A percentile compares a stretch with the other conserved stretches of the same genome.
Conservation (phyloP, 2,113 vertebrate species). For the Trachemys scripta region DNA sequence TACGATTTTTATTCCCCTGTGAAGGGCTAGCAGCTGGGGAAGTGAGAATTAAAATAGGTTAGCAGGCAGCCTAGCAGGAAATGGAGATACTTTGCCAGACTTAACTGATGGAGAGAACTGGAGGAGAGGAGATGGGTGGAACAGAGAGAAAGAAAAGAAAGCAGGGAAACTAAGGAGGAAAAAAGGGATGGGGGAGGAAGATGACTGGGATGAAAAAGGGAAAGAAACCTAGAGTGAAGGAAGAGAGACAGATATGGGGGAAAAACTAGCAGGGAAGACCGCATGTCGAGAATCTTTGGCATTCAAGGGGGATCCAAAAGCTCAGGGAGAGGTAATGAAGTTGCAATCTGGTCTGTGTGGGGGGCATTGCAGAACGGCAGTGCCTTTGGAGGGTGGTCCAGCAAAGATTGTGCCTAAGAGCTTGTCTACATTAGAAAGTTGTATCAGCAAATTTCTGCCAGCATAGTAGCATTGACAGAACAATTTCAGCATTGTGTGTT, state of each 20-base stretch:
- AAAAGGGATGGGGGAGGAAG: not conserved
- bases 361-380: not conserved
- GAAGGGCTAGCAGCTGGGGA: not conserved
- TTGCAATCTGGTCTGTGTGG: not conserved
- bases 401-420: not conserved
- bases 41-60: not conserved
- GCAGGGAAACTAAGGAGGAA: too few species aligned
- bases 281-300: too few species aligned
- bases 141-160: too few species aligned
- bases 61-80: not conserved
- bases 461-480: too few species aligned
- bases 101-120: not conserved
- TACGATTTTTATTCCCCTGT: not conserved
- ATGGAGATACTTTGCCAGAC: not conserved
- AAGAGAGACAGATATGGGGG: not conserved
- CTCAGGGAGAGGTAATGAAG: not conserved
- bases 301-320: fast-evolving
- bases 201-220: not conserved
- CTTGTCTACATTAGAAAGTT: too few species aligned
- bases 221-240: not conserved
- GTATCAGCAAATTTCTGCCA: too few species aligned
- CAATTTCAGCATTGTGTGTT: too few species aligned
- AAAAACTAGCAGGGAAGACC: not conserved
- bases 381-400: not conserved
- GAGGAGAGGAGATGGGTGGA: not conserved